Base-by-base conservation (phyloP, 2,113 vertebrate species). In the Uria aalge region DNA sequence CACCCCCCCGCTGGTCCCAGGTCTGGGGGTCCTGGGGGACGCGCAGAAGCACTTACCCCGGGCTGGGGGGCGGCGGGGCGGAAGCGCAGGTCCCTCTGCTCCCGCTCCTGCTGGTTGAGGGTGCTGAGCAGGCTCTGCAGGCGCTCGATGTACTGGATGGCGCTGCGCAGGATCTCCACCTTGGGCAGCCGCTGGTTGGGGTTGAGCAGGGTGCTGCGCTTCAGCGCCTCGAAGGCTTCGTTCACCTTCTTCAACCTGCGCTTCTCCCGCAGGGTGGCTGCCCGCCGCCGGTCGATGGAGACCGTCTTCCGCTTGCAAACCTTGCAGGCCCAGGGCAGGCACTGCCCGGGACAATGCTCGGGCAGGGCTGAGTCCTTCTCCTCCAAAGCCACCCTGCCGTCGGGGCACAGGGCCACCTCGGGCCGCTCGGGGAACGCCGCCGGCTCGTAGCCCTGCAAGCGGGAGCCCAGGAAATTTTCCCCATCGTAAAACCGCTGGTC, bases 101-200 rank as follows among this genome's bases (percentile, higher is more conserved):
- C 99, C 0, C 98, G 98, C 93, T 99, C 99, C 98, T 99, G 99
- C 98, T 99, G 99, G 98, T 99, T 99, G 94, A 99, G 99, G 56
- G 99, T 99, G 96, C 99, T 98, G 97, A 99, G 99, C 95, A 99
- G 97, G 24, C 99, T 99, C 98, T 99, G 99, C 53, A 99, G 98
- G 74, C 99, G 98, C 96, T 99, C 99, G 18, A 99, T 99, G 96
- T 99, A 99, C 98, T 99, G 99, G 96, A 99, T 99, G 98, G 99
- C 99, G 2, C 99, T 99, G 92, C 99, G 98, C 97, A 99, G 98
- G 97, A 99, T 99, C 97, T 99, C 99, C 98, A 99, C 99, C 96
- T 99, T 99, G 97, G 99, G 99, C 98, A 99, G 98, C 95, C 99
- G 98, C 98, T 99, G 99, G 98, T 99, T 99, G 96, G 99, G 99